These are phyloP conservation scores for Aphelocoma californica DNA, from an alignment of 2,797 vertebrate genomes.

Conservation along the genomic window DNA sequence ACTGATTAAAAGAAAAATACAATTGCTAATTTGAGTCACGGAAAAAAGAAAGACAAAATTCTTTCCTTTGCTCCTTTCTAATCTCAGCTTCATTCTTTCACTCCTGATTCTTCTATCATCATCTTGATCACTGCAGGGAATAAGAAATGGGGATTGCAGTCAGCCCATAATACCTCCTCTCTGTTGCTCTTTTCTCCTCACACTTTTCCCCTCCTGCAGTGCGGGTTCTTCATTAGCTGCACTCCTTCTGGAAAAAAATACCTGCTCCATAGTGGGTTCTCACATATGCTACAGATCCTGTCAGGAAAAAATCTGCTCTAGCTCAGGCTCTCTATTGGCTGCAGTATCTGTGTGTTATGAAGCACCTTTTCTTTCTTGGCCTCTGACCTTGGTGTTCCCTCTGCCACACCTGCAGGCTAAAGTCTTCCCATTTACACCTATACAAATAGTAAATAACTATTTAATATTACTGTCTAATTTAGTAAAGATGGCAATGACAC, in stretches of 20 bases:
- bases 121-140: not conserved
- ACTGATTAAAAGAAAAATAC: fast-evolving
- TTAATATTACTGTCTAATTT: not conserved
- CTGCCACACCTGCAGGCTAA: not conserved
- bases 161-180: not conserved
- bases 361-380: not conserved
- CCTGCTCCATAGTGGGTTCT: not conserved
- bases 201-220: not conserved
- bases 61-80: not conserved
- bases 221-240: not conserved
- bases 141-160: not conserved
- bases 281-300: not conserved
- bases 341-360: not conserved
- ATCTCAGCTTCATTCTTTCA: not conserved
- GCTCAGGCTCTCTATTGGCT: not conserved
- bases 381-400: not conserved
- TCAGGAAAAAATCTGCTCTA: not conserved
- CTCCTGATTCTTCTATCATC: not conserved
- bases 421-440: not conserved
- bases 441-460: not conserved
- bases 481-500: not conserved
- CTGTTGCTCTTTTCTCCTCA: not conserved
- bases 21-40: not conserved
- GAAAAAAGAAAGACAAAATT: not conserved
- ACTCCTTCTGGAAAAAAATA: not conserved